Evolutionary conservation across 2,888 invertebrate genomes (phyloP).

Genomic region (Dendrolimus pini): DNA sequence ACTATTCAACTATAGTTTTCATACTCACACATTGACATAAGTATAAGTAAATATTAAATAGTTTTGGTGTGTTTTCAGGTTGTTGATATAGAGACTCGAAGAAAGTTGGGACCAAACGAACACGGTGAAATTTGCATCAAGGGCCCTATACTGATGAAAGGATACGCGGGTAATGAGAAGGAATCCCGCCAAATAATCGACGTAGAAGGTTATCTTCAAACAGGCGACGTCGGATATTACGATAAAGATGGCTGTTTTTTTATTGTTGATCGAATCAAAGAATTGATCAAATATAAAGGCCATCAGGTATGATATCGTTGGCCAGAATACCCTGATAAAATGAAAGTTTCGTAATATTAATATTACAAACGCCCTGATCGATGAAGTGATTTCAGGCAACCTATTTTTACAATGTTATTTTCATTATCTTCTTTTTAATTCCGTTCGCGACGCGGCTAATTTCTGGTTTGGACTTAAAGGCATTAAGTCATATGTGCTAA

Average conservation of each 20-base stretch:
- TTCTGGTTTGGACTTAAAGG: too few species aligned
- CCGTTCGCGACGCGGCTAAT: too few species aligned
- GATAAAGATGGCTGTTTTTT: constrained; percentile 53
- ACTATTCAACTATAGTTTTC: too few species aligned
- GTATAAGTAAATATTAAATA: too few species aligned
- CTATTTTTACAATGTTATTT: too few species aligned
- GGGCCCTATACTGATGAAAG: constrained; percentile 48
- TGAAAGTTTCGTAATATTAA: too few species aligned
- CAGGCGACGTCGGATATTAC: constrained; percentile 56
- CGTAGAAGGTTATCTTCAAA: constrained; percentile 47
- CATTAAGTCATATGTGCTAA: too few species aligned
- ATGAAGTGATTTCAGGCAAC: too few species aligned
- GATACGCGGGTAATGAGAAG: constrained; percentile 37
- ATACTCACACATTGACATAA: too few species aligned
- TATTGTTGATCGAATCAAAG: constrained; percentile 51
- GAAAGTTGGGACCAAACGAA: constrained; percentile 34
- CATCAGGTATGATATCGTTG: constrained; percentile 57
- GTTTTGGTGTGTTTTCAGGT: constrained; percentile 31
- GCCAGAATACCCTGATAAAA: too few species aligned
- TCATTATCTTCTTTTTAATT: too few species aligned
- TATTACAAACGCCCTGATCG: too few species aligned
- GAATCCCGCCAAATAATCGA: constrained; percentile 39
- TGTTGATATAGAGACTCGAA: constrained; percentile 43
- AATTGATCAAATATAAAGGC: constrained; percentile 58
- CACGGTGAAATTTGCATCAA: constrained; percentile 49